Conservation (phyloP, 2,113 vertebrate species). For the Cheirogaleus medius region DNA sequence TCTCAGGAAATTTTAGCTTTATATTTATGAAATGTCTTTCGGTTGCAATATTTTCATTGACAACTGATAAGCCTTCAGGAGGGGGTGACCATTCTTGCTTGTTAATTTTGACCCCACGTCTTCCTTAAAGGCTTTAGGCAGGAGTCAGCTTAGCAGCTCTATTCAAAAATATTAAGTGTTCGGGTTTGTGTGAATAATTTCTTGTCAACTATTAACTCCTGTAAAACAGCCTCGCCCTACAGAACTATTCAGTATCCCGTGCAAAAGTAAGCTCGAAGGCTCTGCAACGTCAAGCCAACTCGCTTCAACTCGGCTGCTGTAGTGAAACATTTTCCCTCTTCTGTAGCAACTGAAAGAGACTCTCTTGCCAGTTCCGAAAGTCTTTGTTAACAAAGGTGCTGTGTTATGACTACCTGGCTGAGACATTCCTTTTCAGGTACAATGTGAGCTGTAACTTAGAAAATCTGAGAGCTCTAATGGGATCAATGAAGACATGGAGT, state of each 20-base stretch:
- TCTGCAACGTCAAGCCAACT: too few relatives aligned
- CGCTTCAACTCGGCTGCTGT: background rate
- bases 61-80: background rate
- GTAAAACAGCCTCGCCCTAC: background rate
- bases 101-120: background rate
- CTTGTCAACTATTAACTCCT: background rate
- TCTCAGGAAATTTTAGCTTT: background rate
- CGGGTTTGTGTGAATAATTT: background rate
- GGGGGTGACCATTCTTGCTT: background rate
- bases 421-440: background rate
- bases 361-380: background rate
- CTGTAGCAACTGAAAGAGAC: background rate
- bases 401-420: background rate
- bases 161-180: background rate
- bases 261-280: accelerated
- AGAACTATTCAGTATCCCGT: background rate
- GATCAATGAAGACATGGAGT: background rate
- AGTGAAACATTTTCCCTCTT: background rate
- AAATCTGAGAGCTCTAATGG: background rate
- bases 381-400: background rate
- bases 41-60: background rate
- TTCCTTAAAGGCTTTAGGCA: background rate
- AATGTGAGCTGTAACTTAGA: accelerated
- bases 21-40: background rate
- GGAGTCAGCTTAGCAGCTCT: background rate